phyloP scores from a whole-genome alignment of 1,140 invertebrate genomes.

The Ostrea edulis region DNA sequence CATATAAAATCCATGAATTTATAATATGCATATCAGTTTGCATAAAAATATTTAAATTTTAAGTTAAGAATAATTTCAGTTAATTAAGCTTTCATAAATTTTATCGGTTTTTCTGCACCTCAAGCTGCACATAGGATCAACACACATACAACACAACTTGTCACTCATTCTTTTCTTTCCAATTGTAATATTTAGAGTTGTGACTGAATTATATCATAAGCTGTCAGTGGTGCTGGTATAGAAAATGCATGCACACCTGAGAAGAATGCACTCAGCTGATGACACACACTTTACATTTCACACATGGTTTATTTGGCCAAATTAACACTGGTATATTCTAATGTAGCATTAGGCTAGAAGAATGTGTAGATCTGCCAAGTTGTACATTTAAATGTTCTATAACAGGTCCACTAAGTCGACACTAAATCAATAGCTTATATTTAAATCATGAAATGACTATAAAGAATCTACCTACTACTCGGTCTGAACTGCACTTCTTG shows the following conservation, averaged over 20 bases:
- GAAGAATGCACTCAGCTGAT: constrained; percentile 1
- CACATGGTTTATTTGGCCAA: constrained; percentile 10
- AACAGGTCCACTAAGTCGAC: constrained; percentile 22
- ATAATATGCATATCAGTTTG: not conserved
- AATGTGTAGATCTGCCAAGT: constrained; percentile 17
- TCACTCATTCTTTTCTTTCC: not conserved
- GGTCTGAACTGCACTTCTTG: constrained; percentile 15
- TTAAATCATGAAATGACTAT: constrained; percentile 34
- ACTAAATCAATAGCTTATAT: constrained; percentile 36
- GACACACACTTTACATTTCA: not conserved
- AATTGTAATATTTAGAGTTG: not conserved
- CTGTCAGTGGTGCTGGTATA: not conserved
- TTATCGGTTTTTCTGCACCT: not conserved
- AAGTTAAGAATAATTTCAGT: not conserved
- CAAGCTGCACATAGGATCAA: not conserved
- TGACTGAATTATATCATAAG: not conserved
- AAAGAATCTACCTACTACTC: constrained; percentile 27
- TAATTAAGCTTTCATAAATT: not conserved
- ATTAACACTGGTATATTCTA: not conserved
- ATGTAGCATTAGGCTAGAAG: not conserved
- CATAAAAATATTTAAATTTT: too few species aligned
- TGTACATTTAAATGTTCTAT: constrained; percentile 21
- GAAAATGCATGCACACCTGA: not conserved
- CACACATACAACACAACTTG: too few species aligned
- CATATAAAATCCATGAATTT: not conserved